Base-by-base conservation (phyloP, 2,797 vertebrate genomes). In the Epinephelus coioides region DNA sequence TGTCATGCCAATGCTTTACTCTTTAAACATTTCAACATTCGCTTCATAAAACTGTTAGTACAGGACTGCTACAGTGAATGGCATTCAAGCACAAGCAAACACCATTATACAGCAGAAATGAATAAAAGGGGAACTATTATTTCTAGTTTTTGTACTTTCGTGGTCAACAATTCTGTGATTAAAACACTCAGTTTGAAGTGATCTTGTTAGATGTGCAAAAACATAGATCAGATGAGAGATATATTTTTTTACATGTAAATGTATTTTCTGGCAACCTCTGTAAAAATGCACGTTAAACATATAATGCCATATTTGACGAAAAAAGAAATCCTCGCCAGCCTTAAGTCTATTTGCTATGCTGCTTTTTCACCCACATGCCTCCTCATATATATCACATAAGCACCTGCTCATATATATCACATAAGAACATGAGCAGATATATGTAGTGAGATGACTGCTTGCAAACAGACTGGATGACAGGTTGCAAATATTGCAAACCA, bases 401-500 rank as follows among this genome's bases (percentile, higher is more conserved):
- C 15, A 61, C 23, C n/a, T n/a, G 18, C 64, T 63, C 65, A 14
- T 51, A 65, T 51, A 62, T 56, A 73, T 67, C 55, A 65, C 43
- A 77, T 44, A 49, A 50, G 34, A 50, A 55, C 59, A 54, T 54
- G 56, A 73, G 47, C 49, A 73, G 17, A 70, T 66, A 60, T 14
- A 55, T 30, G 27, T 80, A 66, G 13, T 71, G 50, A 80, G 76
- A 53, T 13, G 62, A 30, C 30, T 21, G 73, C 57, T 79, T 57
- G 61, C 76, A 88, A 83, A 88, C 83, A 89, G 84, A 76, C 82
- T 78, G 81, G 73, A 72, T 89, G 85, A 90, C 86, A 91, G 84
- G 87, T 81, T 93, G 90, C 75, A 84, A 78, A 83, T 70, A 88
- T 49, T 79, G 81, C 85, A 81, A 73, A 85, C 72, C 51, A 71